Evolutionary conservation across 2,797 vertebrate species (phyloP).

Genomic region (Catamblyrhynchus diadema): DNA sequence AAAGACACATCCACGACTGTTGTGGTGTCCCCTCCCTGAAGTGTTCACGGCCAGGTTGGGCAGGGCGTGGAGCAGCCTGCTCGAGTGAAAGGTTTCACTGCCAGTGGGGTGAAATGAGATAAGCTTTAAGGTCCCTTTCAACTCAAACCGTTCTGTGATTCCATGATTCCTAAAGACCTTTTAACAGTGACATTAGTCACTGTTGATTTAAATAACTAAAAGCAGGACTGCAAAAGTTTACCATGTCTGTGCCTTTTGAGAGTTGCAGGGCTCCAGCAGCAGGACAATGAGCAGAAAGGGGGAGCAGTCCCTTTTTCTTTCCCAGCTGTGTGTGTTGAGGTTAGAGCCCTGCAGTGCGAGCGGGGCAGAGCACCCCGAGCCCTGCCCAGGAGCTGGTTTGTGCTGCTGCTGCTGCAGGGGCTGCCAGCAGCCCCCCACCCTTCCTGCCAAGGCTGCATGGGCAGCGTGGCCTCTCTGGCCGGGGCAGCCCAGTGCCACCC

Average conservation of each 20-base stretch:
- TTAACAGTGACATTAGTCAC: background rate
- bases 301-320: too few species aligned
- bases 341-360: rapidly evolving
- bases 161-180: background rate
- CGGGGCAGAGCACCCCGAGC: too few species aligned
- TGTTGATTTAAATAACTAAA: background rate
- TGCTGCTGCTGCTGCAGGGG: background rate
- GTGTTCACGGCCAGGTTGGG: background rate
- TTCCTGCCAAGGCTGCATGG: rapidly evolving
- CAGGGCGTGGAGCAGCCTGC: background rate
- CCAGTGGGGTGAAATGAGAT: background rate
- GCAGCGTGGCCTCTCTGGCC: background rate
- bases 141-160: background rate
- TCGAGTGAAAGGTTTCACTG: background rate
- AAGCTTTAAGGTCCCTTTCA: background rate
- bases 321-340: background rate
- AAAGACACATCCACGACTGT: background rate
- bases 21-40: background rate
- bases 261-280: background rate
- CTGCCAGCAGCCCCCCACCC: rapidly evolving
- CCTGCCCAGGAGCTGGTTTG: background rate
- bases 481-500: rapidly evolving
- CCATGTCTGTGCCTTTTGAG: background rate
- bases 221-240: background rate
- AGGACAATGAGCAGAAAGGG: background rate